Percentiles rank a stretch among this genome's conserved stretches.
phyloP scores from a whole-genome alignment of 2,888 invertebrate genomes.

The Megaustenia siamemsis region DNA sequence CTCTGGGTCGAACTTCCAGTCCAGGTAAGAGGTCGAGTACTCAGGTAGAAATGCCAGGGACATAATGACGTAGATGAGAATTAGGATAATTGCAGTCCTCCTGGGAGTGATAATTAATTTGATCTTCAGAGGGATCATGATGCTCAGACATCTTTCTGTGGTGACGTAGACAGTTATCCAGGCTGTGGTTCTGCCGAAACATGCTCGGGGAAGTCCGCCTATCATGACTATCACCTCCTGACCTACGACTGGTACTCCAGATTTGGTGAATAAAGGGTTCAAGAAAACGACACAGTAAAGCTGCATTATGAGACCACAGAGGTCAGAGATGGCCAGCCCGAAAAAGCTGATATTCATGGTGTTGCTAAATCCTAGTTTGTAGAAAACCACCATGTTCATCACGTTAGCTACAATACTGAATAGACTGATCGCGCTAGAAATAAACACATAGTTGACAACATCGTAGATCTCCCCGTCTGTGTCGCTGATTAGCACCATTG shows the following conservation, averaged over 20 bases:
- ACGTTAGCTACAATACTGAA: neutral
- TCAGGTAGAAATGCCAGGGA: constrained; percentile 1
- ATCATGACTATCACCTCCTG: neutral
- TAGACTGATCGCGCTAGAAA: neutral
- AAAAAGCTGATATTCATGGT: constrained; percentile 12
- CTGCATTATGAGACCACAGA: neutral
- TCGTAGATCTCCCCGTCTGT: too few relatives aligned
- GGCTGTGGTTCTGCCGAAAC: neutral
- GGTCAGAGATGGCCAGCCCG: neutral
- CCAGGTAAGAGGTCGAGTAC: neutral
- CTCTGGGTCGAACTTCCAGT: neutral
- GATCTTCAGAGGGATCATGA: neutral
- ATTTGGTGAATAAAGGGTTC: neutral
- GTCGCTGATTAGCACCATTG: too few relatives aligned
- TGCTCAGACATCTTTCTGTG: constrained; percentile 23
- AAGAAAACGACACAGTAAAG: neutral
- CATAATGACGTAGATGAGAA: neutral
- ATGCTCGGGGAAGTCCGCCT: neutral
- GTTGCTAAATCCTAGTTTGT: neutral
- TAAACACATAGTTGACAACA: neutral
- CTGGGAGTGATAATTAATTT: constrained; percentile 10
- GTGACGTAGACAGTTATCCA: constrained; percentile 14
- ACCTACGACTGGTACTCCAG: neutral
- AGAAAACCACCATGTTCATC: constrained; percentile 7
- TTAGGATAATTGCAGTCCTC: neutral